Base-by-base conservation (phyloP, 53 echinoderm and acorn worm species). In the Paracentrotus lividus region DNA sequence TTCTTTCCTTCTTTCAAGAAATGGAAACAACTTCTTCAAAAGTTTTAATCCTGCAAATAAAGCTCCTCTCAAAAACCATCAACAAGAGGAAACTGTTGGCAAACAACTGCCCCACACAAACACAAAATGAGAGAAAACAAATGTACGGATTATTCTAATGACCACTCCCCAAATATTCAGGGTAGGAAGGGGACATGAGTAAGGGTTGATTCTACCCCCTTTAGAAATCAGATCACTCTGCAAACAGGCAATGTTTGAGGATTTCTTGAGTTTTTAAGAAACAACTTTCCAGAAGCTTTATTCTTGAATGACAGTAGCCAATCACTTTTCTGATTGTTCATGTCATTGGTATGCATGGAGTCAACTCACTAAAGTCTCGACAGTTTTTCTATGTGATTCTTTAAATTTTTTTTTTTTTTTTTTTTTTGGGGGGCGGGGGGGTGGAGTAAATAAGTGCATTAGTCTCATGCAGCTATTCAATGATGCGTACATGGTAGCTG, bases 201-300 rank as follows among this genome's bases (percentile, higher is more conserved):
- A 44, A 78, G 23, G 26, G 81, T 78, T n/a, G 49, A 78, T 78
- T 78, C 47, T 78, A 78, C 81, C n/a, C 32, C 81, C 45, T 44
- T 78, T 12, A 42, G 47, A 55, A 78, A 45, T 78, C 45, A 45
- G 45, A 43, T 21, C n/a, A 8, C 81, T 78, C 81, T 78, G 81
- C 81, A 78, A 78, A 78, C 81, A 78, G 44, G 9, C n/a, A 47
- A 47, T 78, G 81, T 78, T 78, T 78, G 81, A 47, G 9, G 81
- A 24, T 44, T 78, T 40, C 75, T 75, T 75, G 75, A 75, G 45
- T 78, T 45, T 78, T 45, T n/a, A 78, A 78, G 81, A 78, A 78
- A 78, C 81, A 78, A 78, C 81, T 78, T 78, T 78, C 81, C 81
- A 78, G 49, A 78, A 78, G 81, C 81, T 75, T 10, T 5, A 75